Base-by-base conservation (phyloP, 2,888 invertebrate genomes). In the Geophilus truncorum region DNA sequence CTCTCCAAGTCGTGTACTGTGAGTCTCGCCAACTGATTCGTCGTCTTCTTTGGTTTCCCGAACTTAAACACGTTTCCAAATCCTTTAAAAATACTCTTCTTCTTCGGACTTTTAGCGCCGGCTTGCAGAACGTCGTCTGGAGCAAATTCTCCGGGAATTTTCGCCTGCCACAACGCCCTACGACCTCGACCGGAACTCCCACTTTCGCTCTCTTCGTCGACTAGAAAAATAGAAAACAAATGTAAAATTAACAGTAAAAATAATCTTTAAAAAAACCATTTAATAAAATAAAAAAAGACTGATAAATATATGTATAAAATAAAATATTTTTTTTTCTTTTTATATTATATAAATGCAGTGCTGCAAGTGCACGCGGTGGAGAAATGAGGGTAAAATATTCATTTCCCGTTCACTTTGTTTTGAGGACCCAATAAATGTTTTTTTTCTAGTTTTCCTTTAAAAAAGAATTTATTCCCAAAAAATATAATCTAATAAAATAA, bases 11-110 rank as follows among this genome's bases (percentile, higher is more conserved):
- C 82, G 76, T 81, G 81, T 62, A 76, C 34, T 70, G 82, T 79
- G 21, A 77, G 75, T 23, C 80, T 76, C 9, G 81, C 80, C 62
- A 81, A 32, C 70, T 85, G 84, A 77, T 84, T 84, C 28, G 82
- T 81, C 15, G 75, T 40, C 81, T 86, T 86, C 45, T 85, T 83
- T 45, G 84, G 83, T 80, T 85, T 85, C 12, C 85, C 85, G 82
- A 85, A 84, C 92, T 92, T 90, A 86, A 93, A 92, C 92, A 93
- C 92, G 10, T 92, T 92, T 10, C 93, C 92, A 80, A 93, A 89
- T 9, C 93, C 93, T 86, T 94, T 94, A 78, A 96, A 89, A 32
- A 95, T 88, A 0, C 94, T 92, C 0, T 92, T 86, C 81, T 86
- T 85, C 82, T 85, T 85, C 10, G 70, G 70, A 23, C 81, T 82